Evolutionary conservation across 1,140 invertebrate genomes (phyloP).

Genomic region (Mizuhopecten yessoensis): DNA sequence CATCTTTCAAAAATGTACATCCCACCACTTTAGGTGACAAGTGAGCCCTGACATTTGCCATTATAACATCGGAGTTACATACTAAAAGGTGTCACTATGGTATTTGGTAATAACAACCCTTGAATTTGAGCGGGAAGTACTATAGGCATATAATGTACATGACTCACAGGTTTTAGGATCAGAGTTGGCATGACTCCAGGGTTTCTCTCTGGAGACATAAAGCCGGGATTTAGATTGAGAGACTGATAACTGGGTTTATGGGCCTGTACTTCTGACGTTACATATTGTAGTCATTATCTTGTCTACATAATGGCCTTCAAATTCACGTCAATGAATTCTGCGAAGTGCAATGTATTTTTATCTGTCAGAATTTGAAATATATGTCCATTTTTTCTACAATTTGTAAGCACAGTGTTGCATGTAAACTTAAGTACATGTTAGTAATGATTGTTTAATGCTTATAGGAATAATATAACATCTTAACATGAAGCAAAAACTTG

Average conservation of each 20-base stretch:
- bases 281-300: background rate
- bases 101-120: background rate
- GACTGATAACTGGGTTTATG: background rate
- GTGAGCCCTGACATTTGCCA: background rate
- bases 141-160: background rate
- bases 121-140: slow-evolving; percentile 31
- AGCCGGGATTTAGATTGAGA: slow-evolving; percentile 3
- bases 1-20: background rate
- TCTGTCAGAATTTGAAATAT: too few relatives aligned
- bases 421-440: too few relatives aligned
- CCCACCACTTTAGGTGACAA: background rate
- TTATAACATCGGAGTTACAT: background rate
- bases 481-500: too few relatives aligned
- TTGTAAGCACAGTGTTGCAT: too few relatives aligned
- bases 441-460: too few relatives aligned
- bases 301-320: background rate
- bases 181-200: slow-evolving; percentile 31
- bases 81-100: background rate
- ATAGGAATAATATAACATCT: too few relatives aligned
- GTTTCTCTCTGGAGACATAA: slow-evolving; percentile 14
- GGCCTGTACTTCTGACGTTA: too few relatives aligned
- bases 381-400: too few relatives aligned
- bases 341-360: too few relatives aligned
- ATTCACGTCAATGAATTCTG: too few relatives aligned
- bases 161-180: background rate